These are phyloP conservation scores for Heteractis magnifica DNA, from an alignment of 92 coral and sea anemone genomes.

Conservation along the genomic window DNA sequence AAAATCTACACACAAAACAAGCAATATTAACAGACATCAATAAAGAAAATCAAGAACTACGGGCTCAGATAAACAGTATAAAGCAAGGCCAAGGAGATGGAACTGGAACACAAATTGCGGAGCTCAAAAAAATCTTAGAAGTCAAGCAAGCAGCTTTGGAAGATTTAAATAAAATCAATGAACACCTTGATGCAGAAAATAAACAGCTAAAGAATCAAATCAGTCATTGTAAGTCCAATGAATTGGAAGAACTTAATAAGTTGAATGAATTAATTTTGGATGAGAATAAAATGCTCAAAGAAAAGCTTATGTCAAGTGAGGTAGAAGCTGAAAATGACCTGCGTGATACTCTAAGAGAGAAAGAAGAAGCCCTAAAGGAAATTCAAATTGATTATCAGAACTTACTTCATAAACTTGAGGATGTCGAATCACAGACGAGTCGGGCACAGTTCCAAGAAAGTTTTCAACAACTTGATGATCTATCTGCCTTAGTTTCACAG, in stretches of 20 bases:
- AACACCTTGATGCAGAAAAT: slow-evolving; percentile 68
- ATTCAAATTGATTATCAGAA: slow-evolving; percentile 73
- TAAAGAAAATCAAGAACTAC: slow-evolving; percentile 81
- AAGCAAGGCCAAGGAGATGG: slow-evolving; percentile 37
- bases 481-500: slow-evolving; percentile 65
- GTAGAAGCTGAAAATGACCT: slow-evolving; percentile 72
- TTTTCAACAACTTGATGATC: slow-evolving; percentile 73
- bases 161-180: slow-evolving; percentile 59
- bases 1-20: slow-evolving; percentile 70
- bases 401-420: slow-evolving; percentile 56
- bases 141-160: slow-evolving; percentile 59
- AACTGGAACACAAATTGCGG: slow-evolving; percentile 51
- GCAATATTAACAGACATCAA: slow-evolving; percentile 77
- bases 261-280: slow-evolving; percentile 55
- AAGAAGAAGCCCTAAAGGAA: slow-evolving; percentile 66
- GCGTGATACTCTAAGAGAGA: slow-evolving; percentile 56
- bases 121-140: slow-evolving; percentile 54
- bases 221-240: slow-evolving; percentile 34
- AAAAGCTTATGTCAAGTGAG: slow-evolving; percentile 63
- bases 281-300: slow-evolving; percentile 63
- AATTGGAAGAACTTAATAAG: slow-evolving; percentile 56
- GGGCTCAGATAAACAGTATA: slow-evolving; percentile 54
- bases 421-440: slow-evolving; percentile 63
- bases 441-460: slow-evolving; percentile 66
- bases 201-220: slow-evolving; percentile 52